A percentile compares a stretch with the other conserved stretches of the same genome.
Conservation (phyloP, 2,797 vertebrate species). For the Melanogrammus aeglefinus region DNA sequence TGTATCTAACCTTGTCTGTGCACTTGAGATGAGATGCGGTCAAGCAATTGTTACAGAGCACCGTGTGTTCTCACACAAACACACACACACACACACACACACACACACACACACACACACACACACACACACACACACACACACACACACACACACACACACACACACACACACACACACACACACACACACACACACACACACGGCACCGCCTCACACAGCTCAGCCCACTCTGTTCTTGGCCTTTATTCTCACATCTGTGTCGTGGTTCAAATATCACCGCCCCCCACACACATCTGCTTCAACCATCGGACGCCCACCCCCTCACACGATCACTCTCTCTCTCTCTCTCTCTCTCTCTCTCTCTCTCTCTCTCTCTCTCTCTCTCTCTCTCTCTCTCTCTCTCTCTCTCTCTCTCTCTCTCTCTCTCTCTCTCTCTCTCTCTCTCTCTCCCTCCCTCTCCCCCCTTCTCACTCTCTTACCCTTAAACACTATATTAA, state of each 20-base stretch:
- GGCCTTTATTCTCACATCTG: constrained; percentile 64
- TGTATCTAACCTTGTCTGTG: constrained; percentile 35
- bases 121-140: too few species aligned
- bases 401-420: too few species aligned
- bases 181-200: constrained; percentile 1
- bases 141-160: too few species aligned
- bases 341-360: constrained; percentile 24
- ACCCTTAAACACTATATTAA: constrained; percentile 22
- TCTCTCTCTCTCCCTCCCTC: too few species aligned
- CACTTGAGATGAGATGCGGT: constrained; percentile 37
- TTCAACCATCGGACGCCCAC: constrained; percentile 32
- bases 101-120: too few species aligned
- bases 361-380: too few species aligned
- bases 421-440: too few species aligned
- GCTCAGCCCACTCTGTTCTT: constrained; percentile 59
- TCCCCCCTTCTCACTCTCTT: too few species aligned
- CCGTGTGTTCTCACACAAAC: background rate
- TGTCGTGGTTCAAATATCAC: constrained; percentile 66
- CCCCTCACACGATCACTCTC: constrained; percentile 23
- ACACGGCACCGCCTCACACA: constrained; percentile 21
- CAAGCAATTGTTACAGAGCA: constrained; percentile 55
- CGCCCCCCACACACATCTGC: constrained; percentile 51
- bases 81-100: too few species aligned
- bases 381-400: too few species aligned
- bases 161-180: constrained; percentile 9